These are phyloP conservation scores for Petaurus breviceps DNA, from an alignment of 2,113 vertebrate genomes.

Conservation along the genomic window DNA sequence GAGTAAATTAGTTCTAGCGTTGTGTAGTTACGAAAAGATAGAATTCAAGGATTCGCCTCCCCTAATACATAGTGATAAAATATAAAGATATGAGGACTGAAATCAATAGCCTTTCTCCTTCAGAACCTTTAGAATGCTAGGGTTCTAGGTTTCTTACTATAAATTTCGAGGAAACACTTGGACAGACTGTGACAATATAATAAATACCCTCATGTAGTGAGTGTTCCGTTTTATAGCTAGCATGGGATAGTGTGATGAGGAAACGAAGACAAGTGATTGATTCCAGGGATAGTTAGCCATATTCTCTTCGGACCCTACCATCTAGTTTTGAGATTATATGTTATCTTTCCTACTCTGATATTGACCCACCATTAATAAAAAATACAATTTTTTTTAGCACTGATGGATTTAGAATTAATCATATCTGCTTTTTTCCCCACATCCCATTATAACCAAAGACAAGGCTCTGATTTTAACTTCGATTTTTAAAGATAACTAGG, in stretches of 20 bases:
- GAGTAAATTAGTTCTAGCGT: not conserved
- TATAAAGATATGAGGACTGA: not conserved
- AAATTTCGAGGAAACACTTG: not conserved
- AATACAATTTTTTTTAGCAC: not conserved
- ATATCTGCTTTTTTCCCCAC: not conserved
- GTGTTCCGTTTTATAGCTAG: not conserved
- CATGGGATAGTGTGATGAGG: not conserved
- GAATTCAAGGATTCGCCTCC: not conserved
- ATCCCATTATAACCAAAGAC: not conserved
- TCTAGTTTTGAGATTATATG: not conserved
- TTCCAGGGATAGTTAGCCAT: not conserved
- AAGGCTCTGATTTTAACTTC: not conserved
- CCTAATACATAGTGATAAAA: not conserved
- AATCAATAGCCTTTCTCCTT: not conserved
- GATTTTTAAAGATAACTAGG: not conserved
- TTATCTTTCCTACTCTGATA: not conserved
- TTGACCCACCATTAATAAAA: not conserved
- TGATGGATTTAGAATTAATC: not conserved
- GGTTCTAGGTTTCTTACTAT: not conserved
- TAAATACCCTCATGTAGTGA: not conserved
- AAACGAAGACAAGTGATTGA: not conserved
- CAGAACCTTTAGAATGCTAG: not conserved
- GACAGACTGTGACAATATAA: not conserved
- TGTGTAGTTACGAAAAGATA: no score
- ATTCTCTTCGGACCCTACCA: not conserved